These are phyloP conservation scores for Petrolisthes cinctipes DNA, from an alignment of 2,888 invertebrate species.

Conservation along the genomic window DNA sequence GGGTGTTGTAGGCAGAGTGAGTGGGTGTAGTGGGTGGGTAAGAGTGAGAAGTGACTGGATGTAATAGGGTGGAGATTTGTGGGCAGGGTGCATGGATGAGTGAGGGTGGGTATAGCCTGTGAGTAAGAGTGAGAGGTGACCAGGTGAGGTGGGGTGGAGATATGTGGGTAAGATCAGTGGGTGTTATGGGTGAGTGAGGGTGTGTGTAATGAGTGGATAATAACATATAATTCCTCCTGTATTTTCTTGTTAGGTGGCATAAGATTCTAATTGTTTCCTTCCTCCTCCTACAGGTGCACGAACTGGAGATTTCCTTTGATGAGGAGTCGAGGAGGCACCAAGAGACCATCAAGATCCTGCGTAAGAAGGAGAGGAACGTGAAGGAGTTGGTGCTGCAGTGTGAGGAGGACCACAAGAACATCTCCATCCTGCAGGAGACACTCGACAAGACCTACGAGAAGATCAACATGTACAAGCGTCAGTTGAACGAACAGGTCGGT, in stretches of 20 bases:
- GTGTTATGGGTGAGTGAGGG: not conserved
- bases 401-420: conserved; percentile 97
- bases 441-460: conserved; percentile 88
- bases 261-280: not conserved
- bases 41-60: no score
- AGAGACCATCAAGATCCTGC: conserved; percentile 95
- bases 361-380: conserved; percentile 97
- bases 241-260: not conserved
- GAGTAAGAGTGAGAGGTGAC: not conserved
- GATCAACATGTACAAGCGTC: conserved; percentile 92
- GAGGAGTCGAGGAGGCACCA: conserved; percentile 97
- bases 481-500: conserved; percentile 88
- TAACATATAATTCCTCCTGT: no score
- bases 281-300: conserved; percentile 78
- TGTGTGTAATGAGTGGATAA: not conserved
- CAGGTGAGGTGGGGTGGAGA: not conserved
- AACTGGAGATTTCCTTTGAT: conserved; percentile 92
- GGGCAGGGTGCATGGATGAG: not conserved
- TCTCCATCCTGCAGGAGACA: conserved; percentile 89
- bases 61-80: not conserved
- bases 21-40: not conserved
- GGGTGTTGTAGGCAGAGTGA: conserved; percentile 11
- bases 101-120: not conserved
- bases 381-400: conserved; percentile 96
- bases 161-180: not conserved